A percentile compares a stretch with the other conserved stretches of the same genome.
These are phyloP conservation scores for Tadarida brasiliensis DNA, from an alignment of 2,797 vertebrate species.

Conservation along the genomic window DNA sequence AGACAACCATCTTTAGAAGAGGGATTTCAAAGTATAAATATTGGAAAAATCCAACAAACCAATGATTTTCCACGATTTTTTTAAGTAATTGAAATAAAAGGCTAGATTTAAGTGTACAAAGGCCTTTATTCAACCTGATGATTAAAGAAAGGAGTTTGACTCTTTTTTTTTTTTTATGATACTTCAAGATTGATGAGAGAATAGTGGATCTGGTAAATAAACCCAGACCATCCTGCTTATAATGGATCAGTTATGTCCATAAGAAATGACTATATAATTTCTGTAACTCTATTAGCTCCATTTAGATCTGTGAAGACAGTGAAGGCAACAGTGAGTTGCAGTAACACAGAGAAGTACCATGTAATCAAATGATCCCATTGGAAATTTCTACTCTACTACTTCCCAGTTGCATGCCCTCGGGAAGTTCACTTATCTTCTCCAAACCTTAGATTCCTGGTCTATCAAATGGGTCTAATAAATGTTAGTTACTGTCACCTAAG, in stretches of 20 bases:
- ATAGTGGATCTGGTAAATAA: conserved; percentile 13
- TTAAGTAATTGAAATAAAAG: conserved; percentile 40
- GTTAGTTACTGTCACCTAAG: neutral
- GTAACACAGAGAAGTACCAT: neutral
- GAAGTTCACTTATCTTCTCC: conserved; percentile 6
- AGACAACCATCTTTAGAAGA: conserved; percentile 1
- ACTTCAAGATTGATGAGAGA: neutral
- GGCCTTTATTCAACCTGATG: neutral
- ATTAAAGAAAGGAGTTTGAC: conserved; percentile 3
- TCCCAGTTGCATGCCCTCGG: neutral
- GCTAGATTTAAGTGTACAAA: neutral
- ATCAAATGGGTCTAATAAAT: conserved; percentile 23
- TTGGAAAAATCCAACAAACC: neutral
- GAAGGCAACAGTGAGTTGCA: neutral
- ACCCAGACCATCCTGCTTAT: neutral
- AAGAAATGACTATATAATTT: conserved; percentile 41
- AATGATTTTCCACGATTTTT: conserved; percentile 2
- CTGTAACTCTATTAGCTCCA: neutral
- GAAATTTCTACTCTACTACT: neutral
- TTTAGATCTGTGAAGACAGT: conserved; percentile 11
- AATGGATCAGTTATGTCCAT: neutral
- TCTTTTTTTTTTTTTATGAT: neutral
- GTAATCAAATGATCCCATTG: conserved; percentile 17
- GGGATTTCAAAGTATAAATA: conserved; percentile 32
- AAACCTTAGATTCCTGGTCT: conserved; percentile 47